Evolutionary conservation across 1,140 invertebrate species (phyloP).

Genomic region (Anastatus disparis): DNA sequence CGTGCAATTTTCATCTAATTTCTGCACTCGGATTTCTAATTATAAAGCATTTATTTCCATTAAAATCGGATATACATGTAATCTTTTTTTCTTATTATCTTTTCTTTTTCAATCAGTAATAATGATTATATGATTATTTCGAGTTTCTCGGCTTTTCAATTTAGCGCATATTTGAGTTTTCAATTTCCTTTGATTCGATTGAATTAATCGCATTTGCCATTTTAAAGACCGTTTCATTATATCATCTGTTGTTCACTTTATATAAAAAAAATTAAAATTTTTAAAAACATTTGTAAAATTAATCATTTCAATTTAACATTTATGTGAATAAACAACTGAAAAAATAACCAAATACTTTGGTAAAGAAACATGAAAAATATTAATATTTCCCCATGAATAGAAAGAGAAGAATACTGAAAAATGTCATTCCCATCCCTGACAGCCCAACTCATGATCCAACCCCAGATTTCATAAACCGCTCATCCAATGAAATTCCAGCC

Average conservation of each 20-base stretch:
- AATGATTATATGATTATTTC: slow-evolving; percentile 12
- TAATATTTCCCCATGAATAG: too few relatives aligned
- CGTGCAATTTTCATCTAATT: slow-evolving; percentile 10
- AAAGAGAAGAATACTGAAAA: too few relatives aligned
- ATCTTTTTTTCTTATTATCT: neutral
- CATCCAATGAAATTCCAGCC: slow-evolving; percentile 7
- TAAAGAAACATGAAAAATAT: too few relatives aligned
- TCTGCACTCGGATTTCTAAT: neutral
- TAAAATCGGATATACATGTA: neutral
- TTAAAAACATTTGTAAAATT: too few relatives aligned
- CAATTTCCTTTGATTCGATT: neutral
- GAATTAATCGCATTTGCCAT: neutral
- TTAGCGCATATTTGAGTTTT: neutral
- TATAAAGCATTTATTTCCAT: slow-evolving; percentile 6
- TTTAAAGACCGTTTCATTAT: neutral
- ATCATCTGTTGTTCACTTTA: too few relatives aligned
- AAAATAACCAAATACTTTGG: too few relatives aligned
- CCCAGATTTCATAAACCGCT: too few relatives aligned
- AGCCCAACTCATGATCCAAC: too few relatives aligned
- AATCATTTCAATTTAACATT: too few relatives aligned
- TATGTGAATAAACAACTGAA: too few relatives aligned
- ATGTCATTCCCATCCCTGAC: too few relatives aligned
- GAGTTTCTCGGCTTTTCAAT: neutral
- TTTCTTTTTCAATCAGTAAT: slow-evolving; percentile 11
- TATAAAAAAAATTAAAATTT: too few relatives aligned